Conservation (phyloP, 2,113 vertebrate species). For the Oophaga pumilio region DNA sequence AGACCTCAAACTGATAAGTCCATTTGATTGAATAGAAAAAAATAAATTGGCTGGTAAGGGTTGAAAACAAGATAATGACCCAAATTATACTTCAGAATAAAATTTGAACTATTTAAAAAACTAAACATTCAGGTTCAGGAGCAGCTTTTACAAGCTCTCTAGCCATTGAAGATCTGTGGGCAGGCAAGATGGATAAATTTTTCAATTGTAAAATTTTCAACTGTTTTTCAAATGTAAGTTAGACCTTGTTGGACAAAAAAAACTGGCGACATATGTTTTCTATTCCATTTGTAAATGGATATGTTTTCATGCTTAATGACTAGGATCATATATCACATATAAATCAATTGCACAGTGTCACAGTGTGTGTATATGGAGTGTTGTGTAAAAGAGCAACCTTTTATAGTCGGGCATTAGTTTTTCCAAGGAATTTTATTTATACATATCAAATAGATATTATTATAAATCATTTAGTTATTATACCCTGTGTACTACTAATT, state of each 20-base stretch:
- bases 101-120: too few species aligned
- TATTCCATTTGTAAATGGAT: not conserved
- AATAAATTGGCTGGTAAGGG: too few species aligned
- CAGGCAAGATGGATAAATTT: not conserved
- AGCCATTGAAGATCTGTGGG: not conserved
- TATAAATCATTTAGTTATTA: too few species aligned
- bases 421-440: not conserved
- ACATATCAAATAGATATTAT: too few species aligned
- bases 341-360: not conserved
- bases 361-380: not conserved
- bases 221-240: not conserved
- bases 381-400: constrained; percentile 8
- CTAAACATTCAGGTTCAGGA: too few species aligned
- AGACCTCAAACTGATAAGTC: too few species aligned
- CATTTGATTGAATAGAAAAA: too few species aligned
- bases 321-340: not conserved
- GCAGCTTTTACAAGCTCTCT: too few species aligned
- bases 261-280: not conserved
- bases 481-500: too few species aligned
- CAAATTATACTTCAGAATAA: too few species aligned
- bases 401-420: not conserved
- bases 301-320: not conserved
- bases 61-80: not conserved
- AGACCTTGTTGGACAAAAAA: not conserved
- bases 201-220: too few species aligned